Evolutionary conservation across 2,113 vertebrate genomes (phyloP), one percentile per base, ranked within the genome.

Genomic region (Malurus alboscapulatus): DNA sequence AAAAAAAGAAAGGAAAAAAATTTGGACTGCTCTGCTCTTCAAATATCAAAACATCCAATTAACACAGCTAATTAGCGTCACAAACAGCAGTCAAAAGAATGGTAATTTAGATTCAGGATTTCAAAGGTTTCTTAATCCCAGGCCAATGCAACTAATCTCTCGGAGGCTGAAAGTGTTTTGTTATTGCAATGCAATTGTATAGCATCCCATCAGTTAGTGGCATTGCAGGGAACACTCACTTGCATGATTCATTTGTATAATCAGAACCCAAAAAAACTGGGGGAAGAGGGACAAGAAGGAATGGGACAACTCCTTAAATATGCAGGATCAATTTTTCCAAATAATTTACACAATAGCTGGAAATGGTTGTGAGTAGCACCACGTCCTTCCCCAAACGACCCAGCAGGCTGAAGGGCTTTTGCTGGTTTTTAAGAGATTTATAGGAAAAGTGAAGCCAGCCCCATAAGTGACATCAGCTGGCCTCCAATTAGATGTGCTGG

Each of bases 51-150:
- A 98, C 97, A 98, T 96, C 98, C 98, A 98, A 99, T 99, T 99
- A 99, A 98, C 98, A 98, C 98, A 98, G 98, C 98, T 99, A 99
- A 99, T 99, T 99, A 99, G 98, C 97, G 97, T 98, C 98, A 97
- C 96, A 97, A 98, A 98, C 97, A 98, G 98, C 98, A 98, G 97
- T 98, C 97, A 98, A 97, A 98, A 97, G 97, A 97, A 97, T 97
- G 96, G 97, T 96, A 97, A 98, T 98, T 98, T 97, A 97, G 96
- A 98, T 95, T 97, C 97, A 96, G 97, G 92, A 98, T 98, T 98
- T 98, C 97, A 97, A 98, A 98, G 97, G 96, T 97, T 98, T 97
- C 92, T 95, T 97, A 97, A 97, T 97, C 96, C 92, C 90, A 94
- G 97, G 96, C 96, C 97, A 97, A 97, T 93, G 96, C 96, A 96